Conservation (phyloP, 2,888 invertebrate species). For the Athrips mouffetella region DNA sequence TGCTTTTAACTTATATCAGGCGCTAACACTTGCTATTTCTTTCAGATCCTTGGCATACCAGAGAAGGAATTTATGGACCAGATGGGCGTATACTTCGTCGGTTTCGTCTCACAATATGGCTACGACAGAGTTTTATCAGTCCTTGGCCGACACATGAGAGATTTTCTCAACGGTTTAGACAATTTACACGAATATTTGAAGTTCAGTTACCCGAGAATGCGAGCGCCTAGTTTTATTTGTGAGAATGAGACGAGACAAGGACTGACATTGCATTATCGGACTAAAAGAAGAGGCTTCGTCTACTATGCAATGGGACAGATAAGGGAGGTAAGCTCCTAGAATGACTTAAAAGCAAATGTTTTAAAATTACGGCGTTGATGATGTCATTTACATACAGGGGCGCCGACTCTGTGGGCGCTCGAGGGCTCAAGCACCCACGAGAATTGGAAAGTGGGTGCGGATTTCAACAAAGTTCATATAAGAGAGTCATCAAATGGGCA, state of each 20-base stretch:
- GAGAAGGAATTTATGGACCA: constrained; percentile 95
- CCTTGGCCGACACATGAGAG: constrained; percentile 94
- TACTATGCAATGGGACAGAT: constrained; percentile 99
- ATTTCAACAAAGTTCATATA: too few relatives aligned
- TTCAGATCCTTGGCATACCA: constrained; percentile 89
- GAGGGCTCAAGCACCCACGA: too few relatives aligned
- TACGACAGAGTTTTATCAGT: constrained; percentile 95
- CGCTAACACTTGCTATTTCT: constrained; percentile 17
- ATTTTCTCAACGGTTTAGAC: constrained; percentile 96
- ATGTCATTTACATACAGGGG: too few relatives aligned
- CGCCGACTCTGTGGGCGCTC: too few relatives aligned
- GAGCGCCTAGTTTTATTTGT: constrained; percentile 97
- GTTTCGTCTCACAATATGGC: constrained; percentile 95
- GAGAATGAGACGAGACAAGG: constrained; percentile 96
- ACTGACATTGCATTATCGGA: constrained; percentile 94
- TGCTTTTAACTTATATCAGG: neutral
- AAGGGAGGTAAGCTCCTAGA: constrained; percentile 81
- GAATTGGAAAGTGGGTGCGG: too few relatives aligned
- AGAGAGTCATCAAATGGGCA: too few relatives aligned
- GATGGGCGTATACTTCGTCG: constrained; percentile 96
- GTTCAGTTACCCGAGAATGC: constrained; percentile 93
- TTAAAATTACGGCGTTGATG: too few relatives aligned
- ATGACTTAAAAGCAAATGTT: too few relatives aligned
- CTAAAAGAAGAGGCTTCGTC: constrained; percentile 94
- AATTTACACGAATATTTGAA: constrained; percentile 98